These are phyloP conservation scores for Engystomops pustulosus DNA, from an alignment of 2,113 vertebrate genomes.

Conservation along the genomic window DNA sequence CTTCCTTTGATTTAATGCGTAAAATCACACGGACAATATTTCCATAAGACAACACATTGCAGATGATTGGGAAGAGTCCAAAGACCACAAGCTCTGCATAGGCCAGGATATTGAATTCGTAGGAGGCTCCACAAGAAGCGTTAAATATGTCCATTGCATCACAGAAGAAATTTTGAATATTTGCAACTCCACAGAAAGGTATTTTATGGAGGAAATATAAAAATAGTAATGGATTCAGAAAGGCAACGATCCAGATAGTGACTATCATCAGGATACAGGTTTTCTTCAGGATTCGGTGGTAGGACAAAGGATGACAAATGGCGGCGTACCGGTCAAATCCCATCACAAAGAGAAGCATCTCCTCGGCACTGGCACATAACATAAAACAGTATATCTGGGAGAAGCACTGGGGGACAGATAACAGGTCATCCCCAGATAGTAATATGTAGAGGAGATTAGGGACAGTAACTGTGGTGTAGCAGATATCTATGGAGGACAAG, in stretches of 20 bases:
- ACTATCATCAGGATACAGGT: too few species aligned
- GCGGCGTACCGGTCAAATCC: too few species aligned
- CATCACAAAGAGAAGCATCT: constrained; percentile 61
- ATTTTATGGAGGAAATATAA: too few species aligned
- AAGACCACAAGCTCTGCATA: neutral
- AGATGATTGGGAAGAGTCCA: neutral
- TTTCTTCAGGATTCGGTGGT: constrained; percentile 61
- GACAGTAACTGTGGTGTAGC: too few species aligned
- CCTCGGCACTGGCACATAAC: constrained; percentile 65
- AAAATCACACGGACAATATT: neutral
- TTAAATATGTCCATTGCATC: too few species aligned
- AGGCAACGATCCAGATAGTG: too few species aligned
- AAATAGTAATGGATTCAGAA: too few species aligned
- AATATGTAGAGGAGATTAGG: too few species aligned
- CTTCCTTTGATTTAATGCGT: neutral
- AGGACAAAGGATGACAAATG: constrained; percentile 66
- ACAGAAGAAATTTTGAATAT: too few species aligned
- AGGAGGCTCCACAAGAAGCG: neutral
- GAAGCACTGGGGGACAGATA: constrained; percentile 61
- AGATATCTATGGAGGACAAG: too few species aligned
- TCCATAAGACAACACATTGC: neutral
- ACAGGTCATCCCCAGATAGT: too few species aligned
- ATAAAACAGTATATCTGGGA: constrained; percentile 67
- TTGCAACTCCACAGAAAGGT: too few species aligned
- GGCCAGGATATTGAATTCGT: neutral